Percentiles rank a stretch among this genome's conserved stretches.
Conservation (phyloP, 1,140 invertebrate species). For the Eurosta solidaginis region DNA sequence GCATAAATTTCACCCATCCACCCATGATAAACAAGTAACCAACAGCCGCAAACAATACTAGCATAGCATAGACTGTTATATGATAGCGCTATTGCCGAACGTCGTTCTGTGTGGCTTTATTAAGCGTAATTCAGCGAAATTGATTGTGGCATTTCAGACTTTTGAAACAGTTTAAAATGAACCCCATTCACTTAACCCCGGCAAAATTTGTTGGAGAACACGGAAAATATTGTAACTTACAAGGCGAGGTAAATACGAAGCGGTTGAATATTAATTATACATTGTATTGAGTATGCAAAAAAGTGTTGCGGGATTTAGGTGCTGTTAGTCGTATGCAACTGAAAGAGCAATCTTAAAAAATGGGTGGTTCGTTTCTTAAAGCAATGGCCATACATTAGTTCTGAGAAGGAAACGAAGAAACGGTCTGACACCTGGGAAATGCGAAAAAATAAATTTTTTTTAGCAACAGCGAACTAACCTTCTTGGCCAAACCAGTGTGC, state of each 20-base stretch:
- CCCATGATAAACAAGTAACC: not conserved
- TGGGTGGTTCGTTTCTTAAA: no score
- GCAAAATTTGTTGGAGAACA: no score
- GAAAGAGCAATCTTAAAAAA: no score
- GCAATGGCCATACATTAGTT: no score
- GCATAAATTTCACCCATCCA: conserved; percentile 27
- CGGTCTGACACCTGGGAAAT: no score
- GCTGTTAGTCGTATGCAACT: no score
- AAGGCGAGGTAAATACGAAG: not conserved
- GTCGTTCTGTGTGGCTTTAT: not conserved
- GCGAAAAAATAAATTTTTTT: no score
- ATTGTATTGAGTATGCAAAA: not conserved
- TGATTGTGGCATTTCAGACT: conserved; percentile 27
- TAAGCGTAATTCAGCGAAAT: conserved; percentile 22
- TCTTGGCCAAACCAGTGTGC: no score
- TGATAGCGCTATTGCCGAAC: not conserved
- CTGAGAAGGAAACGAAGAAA: no score
- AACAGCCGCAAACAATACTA: not conserved
- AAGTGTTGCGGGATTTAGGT: not conserved
- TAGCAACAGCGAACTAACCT: no score
- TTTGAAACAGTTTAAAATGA: conserved; percentile 17
- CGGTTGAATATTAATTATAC: not conserved
- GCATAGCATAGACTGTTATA: not conserved
- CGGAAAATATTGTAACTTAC: not conserved
- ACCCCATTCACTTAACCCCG: not conserved